Percentiles rank a stretch among this genome's conserved stretches.
phyloP scores from a whole-genome alignment of 1,140 invertebrate genomes.

The Mycetomoellerius zeteki region DNA sequence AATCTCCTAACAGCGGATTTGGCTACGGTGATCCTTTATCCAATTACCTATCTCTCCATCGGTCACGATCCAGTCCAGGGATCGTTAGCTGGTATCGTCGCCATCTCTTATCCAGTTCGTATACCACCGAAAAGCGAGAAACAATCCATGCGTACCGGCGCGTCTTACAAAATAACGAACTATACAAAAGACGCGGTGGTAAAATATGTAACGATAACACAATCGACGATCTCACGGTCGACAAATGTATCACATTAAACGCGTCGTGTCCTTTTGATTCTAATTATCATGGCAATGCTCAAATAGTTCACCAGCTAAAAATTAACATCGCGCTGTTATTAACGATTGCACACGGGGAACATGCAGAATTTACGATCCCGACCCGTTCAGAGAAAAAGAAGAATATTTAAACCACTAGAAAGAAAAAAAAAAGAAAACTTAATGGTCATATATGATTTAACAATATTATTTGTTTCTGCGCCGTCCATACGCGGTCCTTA shows the following conservation, averaged over 20 bases:
- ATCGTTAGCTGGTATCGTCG: slow-evolving; percentile 23
- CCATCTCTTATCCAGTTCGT: neutral
- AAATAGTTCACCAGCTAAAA: neutral
- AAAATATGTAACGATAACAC: slow-evolving; percentile 28
- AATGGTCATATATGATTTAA: slow-evolving; percentile 16
- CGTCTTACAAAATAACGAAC: slow-evolving; percentile 33
- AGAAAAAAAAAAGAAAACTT: neutral
- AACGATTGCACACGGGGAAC: slow-evolving; percentile 1
- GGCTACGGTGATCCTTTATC: neutral
- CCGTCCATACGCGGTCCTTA: slow-evolving; percentile 44
- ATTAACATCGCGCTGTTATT: neutral
- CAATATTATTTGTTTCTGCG: slow-evolving; percentile 49
- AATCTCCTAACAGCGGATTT: slow-evolving; percentile 8
- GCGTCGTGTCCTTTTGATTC: slow-evolving; percentile 32
- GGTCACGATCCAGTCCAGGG: slow-evolving; percentile 4
- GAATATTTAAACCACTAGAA: neutral
- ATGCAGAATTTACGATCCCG: slow-evolving; percentile 20
- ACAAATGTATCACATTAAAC: slow-evolving; percentile 4
- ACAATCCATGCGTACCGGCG: neutral
- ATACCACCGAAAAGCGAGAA: slow-evolving; percentile 1
- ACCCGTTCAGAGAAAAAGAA: slow-evolving; percentile 1
- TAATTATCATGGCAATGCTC: slow-evolving; percentile 23
- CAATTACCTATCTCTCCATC: slow-evolving; percentile 30
- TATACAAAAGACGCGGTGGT: neutral
- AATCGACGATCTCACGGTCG: neutral